Evolutionary conservation across 2,888 invertebrate species (phyloP), one percentile per base, ranked within the genome.

Genomic region (Leucozona laternaria): DNA sequence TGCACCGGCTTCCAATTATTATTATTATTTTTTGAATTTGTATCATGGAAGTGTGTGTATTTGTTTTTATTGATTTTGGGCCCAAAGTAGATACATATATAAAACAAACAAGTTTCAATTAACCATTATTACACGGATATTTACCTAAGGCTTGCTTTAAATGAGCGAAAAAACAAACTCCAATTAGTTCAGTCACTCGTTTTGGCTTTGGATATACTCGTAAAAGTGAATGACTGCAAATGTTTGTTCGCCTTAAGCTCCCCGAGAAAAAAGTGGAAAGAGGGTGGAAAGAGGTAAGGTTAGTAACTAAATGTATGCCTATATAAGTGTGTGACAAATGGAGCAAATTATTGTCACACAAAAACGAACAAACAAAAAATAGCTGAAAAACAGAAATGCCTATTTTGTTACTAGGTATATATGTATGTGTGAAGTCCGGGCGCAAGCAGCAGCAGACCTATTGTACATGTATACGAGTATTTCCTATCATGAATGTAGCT

Each of bases 71-170:
- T 25, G 43, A 45, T 70, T 58, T 45, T 15, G 28, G 58, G 50
- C 62, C 62, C 55, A 25, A 64, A 62, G 55, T 66, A n/a, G n/a
- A 34, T 25, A 8, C n/a, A 22, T 1, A 4, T 3, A 55, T 22
- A 31, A 66, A 20, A 58, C 60, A 79, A 79, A 83, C 70, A 79
- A 77, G 70, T 71, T 76, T 75, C 80, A 80, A 80, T 80, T 80
- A 75, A 58, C 55, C 43, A 64, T 57, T 66, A 66, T 66, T 57
- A 58, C 53, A 78, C 60, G 78, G 53, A 73, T 75, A 60, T 68
- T 62, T 64, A 55, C 66, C 53, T 53, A 25, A 53, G 66, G 50
- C 40, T 66, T 58, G 66, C 62, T 55, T 64, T 53, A 50, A 72
- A 78, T 45, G 66, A 78, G 34, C 66, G 62, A 75, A 75, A 75